These are phyloP conservation scores for Scaptomyza graminum DNA, from an alignment of 1,140 invertebrate species.

Conservation along the genomic window DNA sequence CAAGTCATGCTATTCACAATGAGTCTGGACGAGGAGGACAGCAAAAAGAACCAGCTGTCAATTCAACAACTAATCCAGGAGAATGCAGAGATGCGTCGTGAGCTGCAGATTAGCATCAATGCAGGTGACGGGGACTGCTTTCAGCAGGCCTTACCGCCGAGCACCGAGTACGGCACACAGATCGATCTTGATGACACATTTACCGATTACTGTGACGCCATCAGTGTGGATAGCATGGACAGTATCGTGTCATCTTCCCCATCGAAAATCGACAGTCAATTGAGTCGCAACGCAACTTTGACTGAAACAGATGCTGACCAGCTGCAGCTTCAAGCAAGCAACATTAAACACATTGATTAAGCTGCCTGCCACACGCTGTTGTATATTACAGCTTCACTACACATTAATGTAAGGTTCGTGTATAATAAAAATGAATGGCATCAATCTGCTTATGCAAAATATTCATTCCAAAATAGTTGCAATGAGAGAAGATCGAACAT, in stretches of 20 bases:
- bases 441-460: no score
- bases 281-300: constrained; percentile 4
- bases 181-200: constrained; percentile 9
- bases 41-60: constrained; percentile 29
- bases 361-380: no score
- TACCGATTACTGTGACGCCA: not conserved
- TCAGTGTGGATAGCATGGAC: constrained; percentile 24
- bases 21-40: constrained; percentile 40
- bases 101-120: constrained; percentile 49
- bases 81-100: constrained; percentile 52
- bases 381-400: no score
- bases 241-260: constrained; percentile 51
- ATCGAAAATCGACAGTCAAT: constrained; percentile 10
- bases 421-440: no score
- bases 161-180: constrained; percentile 49
- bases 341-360: no score
- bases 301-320: constrained; percentile 26
- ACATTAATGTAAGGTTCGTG: no score
- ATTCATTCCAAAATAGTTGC: no score
- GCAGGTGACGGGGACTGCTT: constrained; percentile 3
- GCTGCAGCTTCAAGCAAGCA: constrained; percentile 20
- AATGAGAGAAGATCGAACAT: no score
- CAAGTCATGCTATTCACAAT: constrained; percentile 41
- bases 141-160: constrained; percentile 14
- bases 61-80: constrained; percentile 46